These are phyloP conservation scores for Motacilla tschutschensis DNA, from an alignment of 2,113 vertebrate genomes.

Conservation along the genomic window DNA sequence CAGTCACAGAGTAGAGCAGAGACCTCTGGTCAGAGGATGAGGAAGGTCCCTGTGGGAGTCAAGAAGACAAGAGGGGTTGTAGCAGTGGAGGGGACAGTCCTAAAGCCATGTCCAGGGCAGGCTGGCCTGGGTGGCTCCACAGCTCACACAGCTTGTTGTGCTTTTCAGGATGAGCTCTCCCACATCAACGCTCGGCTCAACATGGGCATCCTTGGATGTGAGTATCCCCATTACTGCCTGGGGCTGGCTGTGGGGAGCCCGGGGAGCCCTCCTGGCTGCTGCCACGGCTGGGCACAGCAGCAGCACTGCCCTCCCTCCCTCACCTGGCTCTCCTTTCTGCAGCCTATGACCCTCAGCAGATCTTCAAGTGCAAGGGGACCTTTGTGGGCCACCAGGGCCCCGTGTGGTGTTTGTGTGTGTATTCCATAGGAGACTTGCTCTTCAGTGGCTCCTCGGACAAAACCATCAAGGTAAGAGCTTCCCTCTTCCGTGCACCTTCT, in stretches of 20 bases:
- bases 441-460: slow-evolving; percentile 98
- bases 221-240: slow-evolving; percentile 59
- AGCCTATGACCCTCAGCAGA: slow-evolving; percentile 98
- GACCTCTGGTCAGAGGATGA: background rate
- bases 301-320: background rate
- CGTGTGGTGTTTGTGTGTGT: slow-evolving; percentile 97
- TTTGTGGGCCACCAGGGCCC: slow-evolving; percentile 98
- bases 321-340: background rate
- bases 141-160: background rate
- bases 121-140: background rate
- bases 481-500: background rate
- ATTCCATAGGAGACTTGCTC: slow-evolving; percentile 95
- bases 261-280: background rate
- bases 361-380: slow-evolving; percentile 98
- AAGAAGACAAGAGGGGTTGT: background rate
- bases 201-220: slow-evolving; percentile 98
- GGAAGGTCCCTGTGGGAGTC: background rate
- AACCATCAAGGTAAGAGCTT: slow-evolving; percentile 92
- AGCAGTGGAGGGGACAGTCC: background rate
- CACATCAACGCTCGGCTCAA: slow-evolving; percentile 97
- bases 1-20: background rate
- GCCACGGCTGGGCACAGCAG: background rate
- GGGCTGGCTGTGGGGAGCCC: background rate
- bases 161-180: slow-evolving; percentile 90
- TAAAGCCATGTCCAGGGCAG: background rate